Conservation (phyloP, 2,797 vertebrate species). For the Alcedo atthis region DNA sequence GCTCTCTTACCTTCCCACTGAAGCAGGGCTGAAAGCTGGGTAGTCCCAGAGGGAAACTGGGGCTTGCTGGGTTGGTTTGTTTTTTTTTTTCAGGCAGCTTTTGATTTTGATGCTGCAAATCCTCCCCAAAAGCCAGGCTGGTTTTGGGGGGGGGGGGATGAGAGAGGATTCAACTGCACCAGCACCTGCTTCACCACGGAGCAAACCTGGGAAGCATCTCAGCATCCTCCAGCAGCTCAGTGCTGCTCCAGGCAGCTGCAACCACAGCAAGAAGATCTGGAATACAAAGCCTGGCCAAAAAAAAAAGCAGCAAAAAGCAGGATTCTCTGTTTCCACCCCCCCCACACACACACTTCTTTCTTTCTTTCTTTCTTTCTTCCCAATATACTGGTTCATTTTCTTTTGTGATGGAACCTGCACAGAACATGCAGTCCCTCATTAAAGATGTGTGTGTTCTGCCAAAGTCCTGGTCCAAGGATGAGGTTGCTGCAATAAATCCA, state of each 20-base stretch:
- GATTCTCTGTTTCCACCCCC: neutral
- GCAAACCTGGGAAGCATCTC: conserved; percentile 2
- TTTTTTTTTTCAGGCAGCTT: conserved; percentile 46
- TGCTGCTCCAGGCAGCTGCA: conserved; percentile 34
- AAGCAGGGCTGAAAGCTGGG: conserved; percentile 50
- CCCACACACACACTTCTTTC: no score
- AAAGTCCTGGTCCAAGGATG: conserved; percentile 30
- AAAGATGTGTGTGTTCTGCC: conserved; percentile 50
- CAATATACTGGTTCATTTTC: conserved; percentile 20
- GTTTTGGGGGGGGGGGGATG: neutral
- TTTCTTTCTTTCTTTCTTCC: neutral
- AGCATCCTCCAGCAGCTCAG: conserved; percentile 6
- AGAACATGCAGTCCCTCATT: conserved; percentile 41
- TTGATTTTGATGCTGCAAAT: conserved; percentile 26
- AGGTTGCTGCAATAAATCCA: conserved; percentile 36
- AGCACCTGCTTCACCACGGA: conserved; percentile 16
- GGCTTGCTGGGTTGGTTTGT: no score
- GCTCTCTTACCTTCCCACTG: conserved; percentile 62
- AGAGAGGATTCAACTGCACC: neutral
- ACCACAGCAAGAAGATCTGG: neutral
- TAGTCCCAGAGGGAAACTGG: conserved; percentile 34
- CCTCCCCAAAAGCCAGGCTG: neutral
- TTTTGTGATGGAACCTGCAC: conserved; percentile 43
- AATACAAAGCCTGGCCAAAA: conserved; percentile 20
- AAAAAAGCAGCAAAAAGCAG: neutral